phyloP scores from a whole-genome alignment of 2,797 vertebrate genomes.

The Petrocephalus sullivani region DNA sequence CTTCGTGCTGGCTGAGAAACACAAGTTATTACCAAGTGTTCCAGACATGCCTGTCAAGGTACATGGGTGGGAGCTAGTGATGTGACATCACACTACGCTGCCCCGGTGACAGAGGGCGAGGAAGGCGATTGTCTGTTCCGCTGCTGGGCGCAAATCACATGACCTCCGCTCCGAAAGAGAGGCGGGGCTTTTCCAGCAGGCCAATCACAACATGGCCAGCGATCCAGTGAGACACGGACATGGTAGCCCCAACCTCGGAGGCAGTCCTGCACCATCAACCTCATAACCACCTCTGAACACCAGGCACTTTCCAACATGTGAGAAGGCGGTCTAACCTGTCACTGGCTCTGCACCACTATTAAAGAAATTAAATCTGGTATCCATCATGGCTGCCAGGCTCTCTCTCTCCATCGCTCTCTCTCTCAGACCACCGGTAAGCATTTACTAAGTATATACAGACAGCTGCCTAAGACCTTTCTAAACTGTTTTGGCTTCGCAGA shows the following conservation, averaged over 20 bases:
- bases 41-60: constrained; percentile 25
- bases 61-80: constrained; percentile 24
- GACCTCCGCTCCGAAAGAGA: neutral
- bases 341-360: neutral
- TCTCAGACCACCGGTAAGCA: neutral
- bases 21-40: constrained; percentile 22
- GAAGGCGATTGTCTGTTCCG: neutral
- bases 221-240: neutral
- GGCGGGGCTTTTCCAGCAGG: neutral
- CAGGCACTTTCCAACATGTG: constrained; percentile 40
- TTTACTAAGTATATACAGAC: neutral
- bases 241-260: constrained; percentile 19
- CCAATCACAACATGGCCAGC: neutral
- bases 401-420: neutral
- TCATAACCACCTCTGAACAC: constrained; percentile 38
- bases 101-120: constrained; percentile 14
- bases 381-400: neutral
- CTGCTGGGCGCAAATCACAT: neutral
- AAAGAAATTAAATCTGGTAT: neutral
- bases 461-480: neutral
- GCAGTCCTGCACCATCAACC: constrained; percentile 27
- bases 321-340: constrained; percentile 10
- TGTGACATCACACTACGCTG: constrained; percentile 24
- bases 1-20: neutral
- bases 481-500: neutral